Evolutionary conservation across 1,140 invertebrate species (phyloP).

Genomic region (Drosophila ohnishii): DNA sequence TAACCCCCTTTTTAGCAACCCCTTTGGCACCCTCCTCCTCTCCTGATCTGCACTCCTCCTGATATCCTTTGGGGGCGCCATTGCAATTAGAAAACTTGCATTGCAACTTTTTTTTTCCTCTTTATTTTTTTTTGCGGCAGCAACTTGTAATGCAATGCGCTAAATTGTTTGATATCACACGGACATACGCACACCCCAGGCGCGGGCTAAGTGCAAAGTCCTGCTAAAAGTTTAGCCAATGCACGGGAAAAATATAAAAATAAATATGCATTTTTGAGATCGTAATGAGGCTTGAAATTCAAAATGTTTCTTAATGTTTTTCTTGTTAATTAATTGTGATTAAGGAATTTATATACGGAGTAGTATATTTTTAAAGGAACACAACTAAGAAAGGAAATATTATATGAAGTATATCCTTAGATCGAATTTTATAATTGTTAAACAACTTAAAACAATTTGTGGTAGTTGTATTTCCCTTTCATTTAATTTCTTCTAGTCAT

Average conservation of each 20-base stretch:
- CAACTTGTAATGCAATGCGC: constrained; percentile 71
- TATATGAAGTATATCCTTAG: too few species aligned
- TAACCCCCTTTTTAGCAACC: constrained; percentile 14
- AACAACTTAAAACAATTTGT: too few species aligned
- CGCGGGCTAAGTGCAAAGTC: constrained; percentile 72
- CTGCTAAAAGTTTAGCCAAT: constrained; percentile 50
- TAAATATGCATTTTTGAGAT: neutral
- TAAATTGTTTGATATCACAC: constrained; percentile 72
- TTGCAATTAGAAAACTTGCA: constrained; percentile 74
- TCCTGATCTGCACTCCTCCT: constrained; percentile 29
- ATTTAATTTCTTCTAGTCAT: too few species aligned
- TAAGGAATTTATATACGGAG: rapidly evolving
- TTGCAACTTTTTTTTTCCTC: constrained; percentile 54
- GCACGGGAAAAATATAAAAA: constrained; percentile 33
- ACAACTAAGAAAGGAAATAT: neutral
- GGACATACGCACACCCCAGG: constrained; percentile 16
- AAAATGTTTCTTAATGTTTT: neutral
- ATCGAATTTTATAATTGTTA: too few species aligned
- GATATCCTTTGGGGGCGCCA: constrained; percentile 46
- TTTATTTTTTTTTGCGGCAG: constrained; percentile 9
- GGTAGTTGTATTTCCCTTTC: too few species aligned
- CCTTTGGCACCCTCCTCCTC: constrained; percentile 1
- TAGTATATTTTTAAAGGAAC: rapidly evolving
- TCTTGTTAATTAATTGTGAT: neutral
- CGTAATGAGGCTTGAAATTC: neutral